phyloP scores from a whole-genome alignment of 2,797 vertebrate species.

The Pagetopsis macropterus region DNA sequence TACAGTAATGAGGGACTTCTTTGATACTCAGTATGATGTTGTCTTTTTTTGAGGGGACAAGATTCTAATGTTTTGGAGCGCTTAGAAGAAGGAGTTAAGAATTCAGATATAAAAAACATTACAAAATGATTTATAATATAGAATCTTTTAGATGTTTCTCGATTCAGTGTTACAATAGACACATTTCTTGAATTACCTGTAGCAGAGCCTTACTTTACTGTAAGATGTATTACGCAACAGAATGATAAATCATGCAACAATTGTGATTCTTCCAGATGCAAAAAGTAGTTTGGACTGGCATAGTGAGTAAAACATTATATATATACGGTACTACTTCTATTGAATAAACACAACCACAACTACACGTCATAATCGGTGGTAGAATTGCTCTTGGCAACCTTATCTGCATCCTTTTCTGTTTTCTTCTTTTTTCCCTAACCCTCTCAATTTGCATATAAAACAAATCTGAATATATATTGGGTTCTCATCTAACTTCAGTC shows the following conservation, averaged over 20 bases:
- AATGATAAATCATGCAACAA: not conserved
- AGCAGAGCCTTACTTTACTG: no score
- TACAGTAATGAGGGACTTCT: no score
- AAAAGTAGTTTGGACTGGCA: not conserved
- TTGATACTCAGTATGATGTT: no score
- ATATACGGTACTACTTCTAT: not conserved
- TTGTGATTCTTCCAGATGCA: not conserved
- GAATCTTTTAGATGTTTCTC: no score
- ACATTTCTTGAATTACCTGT: no score
- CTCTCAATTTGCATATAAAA: not conserved
- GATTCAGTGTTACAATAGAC: no score
- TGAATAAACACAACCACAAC: not conserved
- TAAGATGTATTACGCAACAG: not conserved
- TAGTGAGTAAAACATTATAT: not conserved
- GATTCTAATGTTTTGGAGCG: no score
- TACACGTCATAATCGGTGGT: not conserved
- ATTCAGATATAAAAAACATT: no score
- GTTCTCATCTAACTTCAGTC: not conserved
- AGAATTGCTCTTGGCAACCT: not conserved
- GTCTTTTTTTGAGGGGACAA: no score
- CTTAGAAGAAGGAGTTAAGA: no score
- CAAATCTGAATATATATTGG: not conserved
- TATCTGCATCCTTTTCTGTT: not conserved
- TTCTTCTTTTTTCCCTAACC: not conserved
- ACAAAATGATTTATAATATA: no score